Evolutionary conservation across 2,113 vertebrate species (phyloP).

Genomic region (Dinomys branickii): DNA sequence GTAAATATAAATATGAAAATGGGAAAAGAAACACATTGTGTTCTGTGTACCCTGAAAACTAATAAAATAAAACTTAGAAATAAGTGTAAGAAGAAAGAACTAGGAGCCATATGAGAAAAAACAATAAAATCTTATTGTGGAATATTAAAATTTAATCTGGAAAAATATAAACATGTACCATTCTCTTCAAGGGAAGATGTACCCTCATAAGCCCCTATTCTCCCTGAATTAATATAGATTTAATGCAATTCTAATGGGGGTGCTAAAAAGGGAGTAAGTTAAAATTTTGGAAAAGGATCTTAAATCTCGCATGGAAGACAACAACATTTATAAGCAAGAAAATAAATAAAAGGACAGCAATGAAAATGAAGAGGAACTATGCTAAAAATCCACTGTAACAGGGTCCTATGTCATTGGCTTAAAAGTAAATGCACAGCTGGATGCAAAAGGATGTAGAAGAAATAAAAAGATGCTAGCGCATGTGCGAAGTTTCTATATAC

Average conservation of each 20-base stretch:
- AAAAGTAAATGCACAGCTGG: not conserved
- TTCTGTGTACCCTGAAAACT: not conserved
- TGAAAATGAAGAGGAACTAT: not conserved
- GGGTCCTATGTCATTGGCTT: not conserved
- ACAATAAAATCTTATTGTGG: conserved; percentile 15
- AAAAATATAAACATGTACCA: not conserved
- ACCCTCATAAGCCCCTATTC: not conserved
- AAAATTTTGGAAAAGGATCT: not conserved
- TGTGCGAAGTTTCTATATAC: not conserved
- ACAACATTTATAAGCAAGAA: not conserved
- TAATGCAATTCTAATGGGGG: not conserved
- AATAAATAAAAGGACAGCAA: not conserved
- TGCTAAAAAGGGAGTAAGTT: not conserved
- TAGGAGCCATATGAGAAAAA: conserved; percentile 7
- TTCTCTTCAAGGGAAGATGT: not conserved
- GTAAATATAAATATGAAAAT: conserved; percentile 36
- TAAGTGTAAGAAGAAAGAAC: not conserved
- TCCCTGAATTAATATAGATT: conserved; percentile 27
- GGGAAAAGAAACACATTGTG: not conserved
- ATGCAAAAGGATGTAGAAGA: not conserved
- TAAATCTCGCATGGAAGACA: conserved; percentile 34
- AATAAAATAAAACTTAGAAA: conserved; percentile 27
- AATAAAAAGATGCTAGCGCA: not conserved
- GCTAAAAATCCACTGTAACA: not conserved
- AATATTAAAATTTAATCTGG: conserved; percentile 57